Evolutionary conservation across 1,140 invertebrate genomes (phyloP), one percentile per base, ranked within the genome.

Genomic region (Lerema accius): DNA sequence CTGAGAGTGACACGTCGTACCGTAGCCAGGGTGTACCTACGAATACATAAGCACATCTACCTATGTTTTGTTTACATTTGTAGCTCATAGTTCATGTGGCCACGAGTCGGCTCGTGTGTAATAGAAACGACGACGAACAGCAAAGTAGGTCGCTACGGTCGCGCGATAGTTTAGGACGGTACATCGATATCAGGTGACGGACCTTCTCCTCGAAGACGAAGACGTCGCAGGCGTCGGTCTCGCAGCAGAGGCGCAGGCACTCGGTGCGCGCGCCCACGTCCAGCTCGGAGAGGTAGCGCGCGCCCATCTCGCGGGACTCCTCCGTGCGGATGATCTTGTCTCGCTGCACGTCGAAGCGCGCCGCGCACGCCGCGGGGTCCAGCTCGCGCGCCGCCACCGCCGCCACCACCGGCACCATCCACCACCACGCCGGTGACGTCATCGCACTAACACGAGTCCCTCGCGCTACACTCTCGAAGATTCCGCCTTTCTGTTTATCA

Each of bases 171-270:
- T n/a, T n/a, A n/a, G n/a, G n/a, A n/a, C n/a, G n/a, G n/a, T n/a
- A n/a, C n/a, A n/a, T n/a, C n/a, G n/a, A n/a, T n/a, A n/a, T n/a
- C n/a, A n/a, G 1, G 16, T 19, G 1, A 10, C 43, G 7, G 46
- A 97, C 96, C 94, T 97, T 98, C 81, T 98, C 95, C 85, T 98
- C 97, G 77, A 95, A 98, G 66, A 98, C 95, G 81, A 97, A 97
- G 6, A 98, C 96, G 87, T 98, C 97, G 82, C 97, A 98, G 43
- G 93, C 89, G 14, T 95, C 94, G 0, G 96, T 97, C 80, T 96
- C 94, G 84, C 97, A 98, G 90, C 97, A 98, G 49, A 96, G 93
- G 19, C 94, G 93, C 56, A 97, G 91, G 86, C 97, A 98, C 71
- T 97, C 96, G 75, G 95, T 93, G 61, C 94, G 93, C 15, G 94